phyloP scores from a whole-genome alignment of 2,888 invertebrate species.

The Nephrotoma guestfalica region DNA sequence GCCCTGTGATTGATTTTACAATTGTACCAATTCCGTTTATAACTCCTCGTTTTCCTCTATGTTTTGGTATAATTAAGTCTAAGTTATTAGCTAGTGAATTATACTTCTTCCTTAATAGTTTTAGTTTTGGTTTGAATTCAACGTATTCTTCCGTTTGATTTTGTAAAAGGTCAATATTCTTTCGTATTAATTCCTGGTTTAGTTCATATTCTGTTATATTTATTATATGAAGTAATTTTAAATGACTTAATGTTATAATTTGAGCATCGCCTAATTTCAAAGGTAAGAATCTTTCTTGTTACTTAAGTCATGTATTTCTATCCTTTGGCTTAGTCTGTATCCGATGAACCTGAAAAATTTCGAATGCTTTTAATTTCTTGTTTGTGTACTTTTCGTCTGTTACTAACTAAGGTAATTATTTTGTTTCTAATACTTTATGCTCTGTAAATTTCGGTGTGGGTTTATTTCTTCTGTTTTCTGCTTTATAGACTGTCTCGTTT shows the following conservation, averaged over 20 bases:
- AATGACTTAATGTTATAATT: background rate
- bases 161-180: background rate
- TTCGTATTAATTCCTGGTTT: background rate
- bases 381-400: background rate
- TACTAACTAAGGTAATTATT: background rate
- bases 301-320: background rate
- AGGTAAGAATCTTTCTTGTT: background rate
- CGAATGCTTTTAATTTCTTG: background rate
- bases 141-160: background rate
- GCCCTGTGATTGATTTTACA: background rate
- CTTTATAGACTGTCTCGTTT: slow-evolving; percentile 2
- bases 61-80: background rate
- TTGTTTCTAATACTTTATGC: slow-evolving; percentile 8
- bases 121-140: background rate
- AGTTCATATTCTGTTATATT: background rate
- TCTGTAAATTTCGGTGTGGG: background rate
- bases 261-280: background rate
- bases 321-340: background rate
- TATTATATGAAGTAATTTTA: background rate
- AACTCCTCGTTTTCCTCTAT: background rate
- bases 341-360: background rate
- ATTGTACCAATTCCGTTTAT: background rate
- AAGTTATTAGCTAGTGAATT: background rate
- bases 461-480: slow-evolving; percentile 5
- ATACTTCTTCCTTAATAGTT: background rate